These are phyloP conservation scores for Ophion costatus DNA, from an alignment of 2,888 invertebrate species.

Conservation along the genomic window DNA sequence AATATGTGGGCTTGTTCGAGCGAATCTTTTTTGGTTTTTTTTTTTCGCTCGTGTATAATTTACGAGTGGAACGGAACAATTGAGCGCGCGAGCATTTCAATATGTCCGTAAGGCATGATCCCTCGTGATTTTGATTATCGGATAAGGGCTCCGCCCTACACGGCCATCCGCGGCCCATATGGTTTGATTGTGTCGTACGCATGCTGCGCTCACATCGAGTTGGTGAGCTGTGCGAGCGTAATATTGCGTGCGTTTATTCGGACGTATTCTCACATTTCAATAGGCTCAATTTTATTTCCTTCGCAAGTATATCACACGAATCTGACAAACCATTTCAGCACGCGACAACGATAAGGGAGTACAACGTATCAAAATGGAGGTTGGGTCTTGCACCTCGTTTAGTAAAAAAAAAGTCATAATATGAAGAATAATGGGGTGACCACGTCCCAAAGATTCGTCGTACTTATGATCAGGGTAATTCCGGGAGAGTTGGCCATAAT, in stretches of 20 bases:
- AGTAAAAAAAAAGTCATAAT: too few species aligned
- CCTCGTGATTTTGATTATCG: constrained; percentile 59
- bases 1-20: too few species aligned
- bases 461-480: too few species aligned
- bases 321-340: too few species aligned
- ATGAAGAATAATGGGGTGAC: too few species aligned
- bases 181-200: constrained; percentile 45
- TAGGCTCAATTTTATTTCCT: not conserved
- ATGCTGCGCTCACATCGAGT: not conserved
- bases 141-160: constrained; percentile 60
- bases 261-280: not conserved
- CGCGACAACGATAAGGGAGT: too few species aligned
- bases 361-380: too few species aligned
- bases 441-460: too few species aligned
- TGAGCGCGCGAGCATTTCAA: constrained; percentile 33
- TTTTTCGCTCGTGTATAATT: not conserved
- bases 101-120: constrained; percentile 35
- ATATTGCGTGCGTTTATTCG: not conserved
- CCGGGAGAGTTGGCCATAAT: too few species aligned
- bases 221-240: constrained; percentile 1
- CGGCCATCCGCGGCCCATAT: constrained; percentile 38
- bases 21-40: not conserved
- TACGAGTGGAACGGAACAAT: constrained; percentile 13
- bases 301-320: not conserved
- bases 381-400: too few species aligned